phyloP scores from a whole-genome alignment of 1,140 invertebrate genomes.

The Heliconius eleuchia region DNA sequence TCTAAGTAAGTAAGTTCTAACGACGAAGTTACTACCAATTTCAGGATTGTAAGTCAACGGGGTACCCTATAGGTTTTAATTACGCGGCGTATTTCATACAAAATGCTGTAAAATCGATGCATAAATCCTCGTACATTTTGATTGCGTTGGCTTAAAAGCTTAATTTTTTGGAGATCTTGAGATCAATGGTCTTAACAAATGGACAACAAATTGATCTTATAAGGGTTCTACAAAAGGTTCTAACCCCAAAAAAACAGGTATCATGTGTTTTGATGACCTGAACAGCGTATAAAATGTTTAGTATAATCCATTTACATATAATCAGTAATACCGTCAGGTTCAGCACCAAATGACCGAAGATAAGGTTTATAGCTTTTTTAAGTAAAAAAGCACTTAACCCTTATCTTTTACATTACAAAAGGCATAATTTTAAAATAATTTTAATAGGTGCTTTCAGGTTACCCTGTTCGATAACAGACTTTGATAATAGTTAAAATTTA shows the following conservation, averaged over 20 bases:
- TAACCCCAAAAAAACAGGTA: background rate
- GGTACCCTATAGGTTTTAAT: too few species aligned
- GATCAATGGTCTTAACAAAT: too few species aligned
- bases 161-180: too few species aligned
- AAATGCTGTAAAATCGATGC: too few species aligned
- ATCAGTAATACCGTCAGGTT: background rate
- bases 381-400: background rate
- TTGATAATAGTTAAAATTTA: constrained; percentile 9
- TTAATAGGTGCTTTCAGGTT: background rate
- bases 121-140: too few species aligned
- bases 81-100: too few species aligned
- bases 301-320: constrained; percentile 5
- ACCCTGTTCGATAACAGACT: background rate
- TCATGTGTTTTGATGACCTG: background rate
- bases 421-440: constrained; percentile 1
- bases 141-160: too few species aligned
- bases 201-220: too few species aligned
- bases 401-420: constrained; percentile 3
- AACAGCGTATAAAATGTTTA: background rate
- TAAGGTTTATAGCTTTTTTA: background rate
- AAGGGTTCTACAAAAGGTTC: too few species aligned
- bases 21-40: too few species aligned
- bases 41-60: too few species aligned
- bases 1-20: too few species aligned
- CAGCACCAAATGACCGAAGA: background rate